Base-by-base conservation (phyloP, 2,113 vertebrate species). In the Hippocampus barbouri region DNA sequence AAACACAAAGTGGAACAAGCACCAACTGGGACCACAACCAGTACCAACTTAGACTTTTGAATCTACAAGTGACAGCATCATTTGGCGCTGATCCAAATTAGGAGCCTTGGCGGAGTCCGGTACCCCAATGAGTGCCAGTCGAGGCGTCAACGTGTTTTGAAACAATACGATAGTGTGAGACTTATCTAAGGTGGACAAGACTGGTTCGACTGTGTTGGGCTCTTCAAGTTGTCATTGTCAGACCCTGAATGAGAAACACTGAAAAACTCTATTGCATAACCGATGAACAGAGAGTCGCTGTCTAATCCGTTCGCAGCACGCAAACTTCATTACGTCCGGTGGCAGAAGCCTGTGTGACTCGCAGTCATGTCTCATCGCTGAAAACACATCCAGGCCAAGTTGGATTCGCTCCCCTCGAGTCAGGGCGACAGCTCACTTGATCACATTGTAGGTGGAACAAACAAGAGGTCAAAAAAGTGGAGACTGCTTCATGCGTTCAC, bases 311-410 rank as follows among this genome's bases (percentile, higher is more conserved):
- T 59, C 71, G 38, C 15, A 41, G 72, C 71, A 80, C 14, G 25
- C 54, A 75, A 76, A 75, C 70, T 47, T 72, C 56, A 75, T 85
- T 59, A 45, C 27, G 41, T 75, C 82, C 57, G 77, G 67, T 68
- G 63, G 63, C 66, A 73, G 53, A 47, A 67, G 45, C 61, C 75
- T 54, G 79, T 66, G 82, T 80, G 79, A 78, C 69, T 79, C 67
- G 12, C 38, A 63, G 66, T 82, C 78, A 77, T 77, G 74, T 80
- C 69, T 30, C 74, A 76, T 79, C 72, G 69, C 79, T 69, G 70
- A 79, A 71, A 76, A 66, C 61, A 75, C 74, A 78, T 68, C 7
- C 69, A 85, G 83, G 78, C 81, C 85, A 68, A 23, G 76, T 68
- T 21, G 61, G 54, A 49, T 53, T 79, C 49, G 59, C 64, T 71